Evolutionary conservation across 2,888 invertebrate species (phyloP), one percentile per base, ranked within the genome.

Genomic region (Erannis defoliaria): DNA sequence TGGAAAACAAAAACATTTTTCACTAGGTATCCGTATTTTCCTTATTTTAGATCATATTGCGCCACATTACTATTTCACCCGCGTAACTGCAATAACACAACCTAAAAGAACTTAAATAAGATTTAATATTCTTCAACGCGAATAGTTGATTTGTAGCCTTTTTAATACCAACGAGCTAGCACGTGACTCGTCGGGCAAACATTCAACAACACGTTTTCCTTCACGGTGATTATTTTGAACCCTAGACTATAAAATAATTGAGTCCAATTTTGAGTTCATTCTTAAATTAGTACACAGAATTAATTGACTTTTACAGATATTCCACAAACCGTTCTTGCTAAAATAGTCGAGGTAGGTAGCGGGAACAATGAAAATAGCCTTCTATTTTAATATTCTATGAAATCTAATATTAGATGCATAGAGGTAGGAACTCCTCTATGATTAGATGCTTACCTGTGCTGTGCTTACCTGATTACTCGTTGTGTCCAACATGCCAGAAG

Each of bases 171-270:
- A 55, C 45, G 48, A 46, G 61, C 57, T 23, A 45, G 62, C 78
- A 77, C 77, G 76, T 77, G 78, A 75, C 73, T 74, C 46, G 31
- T 35, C 55, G 48, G 55, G 38, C 43, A 64, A 26, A 61, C 37
- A 53, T 57, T 40, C 48, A 54, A 62, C 54, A 40, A 63, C 66
- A 64, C 62, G 62, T 56, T 66, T 64, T 50, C n/a, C 38, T 54
- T 14, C 33, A 43, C 42, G 31, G 16, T 45, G 19, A 31, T 26
- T 37, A 29, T 29, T 56, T 62, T 53, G 31, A 48, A 45, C 48
- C 40, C 5, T 53, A 48, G 2, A 1, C 4, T 2, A 10, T 19
- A 23, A 3, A n/a, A 2, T 0, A 21, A 46, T 46, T 33, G 35
- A 46, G 62, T 56, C 29, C 37, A 40, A 45, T 35, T 49, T 60